Evolutionary conservation across 2,888 invertebrate species (phyloP), one percentile per base, ranked within the genome.

Genomic region (Drosophila niveifrons): DNA sequence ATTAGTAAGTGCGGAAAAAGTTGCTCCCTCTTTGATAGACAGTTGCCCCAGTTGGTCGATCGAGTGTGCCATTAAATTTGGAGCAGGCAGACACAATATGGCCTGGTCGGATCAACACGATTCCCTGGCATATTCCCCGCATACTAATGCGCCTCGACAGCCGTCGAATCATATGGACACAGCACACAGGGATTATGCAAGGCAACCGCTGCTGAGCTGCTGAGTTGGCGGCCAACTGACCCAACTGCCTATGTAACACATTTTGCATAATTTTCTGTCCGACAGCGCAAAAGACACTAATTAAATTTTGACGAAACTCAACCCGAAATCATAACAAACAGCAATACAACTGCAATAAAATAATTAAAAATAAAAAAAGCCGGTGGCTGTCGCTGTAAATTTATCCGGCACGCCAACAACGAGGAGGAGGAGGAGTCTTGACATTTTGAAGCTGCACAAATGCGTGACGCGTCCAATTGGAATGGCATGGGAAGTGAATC

Each of bases 161-260:
- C 39, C 23, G 66, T 23, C 23, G n/a, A n/a, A 23, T 8, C 41
- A 11, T 63, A 66, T 50, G 66, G 41, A 48, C 47, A 34, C n/a
- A 23, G 41, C 47, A 34, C n/a, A 23, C 47, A 58, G 39, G 36
- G 53, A 66, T 82, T 82, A 88, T 82, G 82, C 88, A 88, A 82
- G 81, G 47, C 51, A 44, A 29, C 41, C 41, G 9, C 11, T 1
- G 23, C 29, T 18, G 15, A 15, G 28, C 3, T 15, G 10, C 10
- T 36, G 36, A 48, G 48, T 29, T 57, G 28, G 39, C 48, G 28
- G 39, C 51, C 31, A 58, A 64, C 78, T 75, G 79, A 75, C 75
- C 75, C 61, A 79, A 79, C 75, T 50, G 68, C 77, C 73, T 67
- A 86, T 88, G 88, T 83, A 83, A 83, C 78, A 89, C 88, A 81